Evolutionary conservation across 2,797 vertebrate species (phyloP), one percentile per base, ranked within the genome.

Genomic region (Sciaenops ocellatus): DNA sequence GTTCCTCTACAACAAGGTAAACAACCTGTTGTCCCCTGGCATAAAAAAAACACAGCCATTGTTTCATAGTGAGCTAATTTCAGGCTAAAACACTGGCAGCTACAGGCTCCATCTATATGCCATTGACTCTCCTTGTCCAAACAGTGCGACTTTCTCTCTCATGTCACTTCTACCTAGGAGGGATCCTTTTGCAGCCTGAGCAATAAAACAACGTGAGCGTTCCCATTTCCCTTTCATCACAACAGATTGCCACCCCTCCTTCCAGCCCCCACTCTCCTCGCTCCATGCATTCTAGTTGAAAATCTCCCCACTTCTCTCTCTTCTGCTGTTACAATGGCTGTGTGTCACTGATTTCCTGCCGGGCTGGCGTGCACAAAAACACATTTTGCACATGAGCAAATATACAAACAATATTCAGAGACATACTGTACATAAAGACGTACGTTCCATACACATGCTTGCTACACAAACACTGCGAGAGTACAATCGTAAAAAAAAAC

Each of bases 1-100:
- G 72, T 87, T 91, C 83, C 78, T 86, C 41, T 67, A 78, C 80
- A 82, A 86, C 77, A 88, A 86, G 65, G 85, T 89, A 90, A 91
- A 91, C 86, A 87, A 81, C 80, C 83, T 83, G 84, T 83, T 83
- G 81, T 85, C 83, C 85, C 38, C 77, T 74, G 87, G 90, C 88
- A 84, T 69, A 70, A 38, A 87, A 87, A 83, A 85, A 38, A 54
- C 65, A 76, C 65, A 71, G 79, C 71, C 55, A 73, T 55, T 85
- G 83, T 83, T 90, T 86, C 81, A 80, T 13, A 71, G 63, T 28
- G 69, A 85, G 73, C 79, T 78, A 69, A 79, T 90, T 91, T 87
- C 80, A 78, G 80, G 71, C 73, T 78, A 69, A 83, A 88, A 69
- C 76, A 78, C 78, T 79, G 70, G 80, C 79, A 82, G 84, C 83